Conservation (phyloP, 2,797 vertebrate species). For the Thalassophryne amazonica region DNA sequence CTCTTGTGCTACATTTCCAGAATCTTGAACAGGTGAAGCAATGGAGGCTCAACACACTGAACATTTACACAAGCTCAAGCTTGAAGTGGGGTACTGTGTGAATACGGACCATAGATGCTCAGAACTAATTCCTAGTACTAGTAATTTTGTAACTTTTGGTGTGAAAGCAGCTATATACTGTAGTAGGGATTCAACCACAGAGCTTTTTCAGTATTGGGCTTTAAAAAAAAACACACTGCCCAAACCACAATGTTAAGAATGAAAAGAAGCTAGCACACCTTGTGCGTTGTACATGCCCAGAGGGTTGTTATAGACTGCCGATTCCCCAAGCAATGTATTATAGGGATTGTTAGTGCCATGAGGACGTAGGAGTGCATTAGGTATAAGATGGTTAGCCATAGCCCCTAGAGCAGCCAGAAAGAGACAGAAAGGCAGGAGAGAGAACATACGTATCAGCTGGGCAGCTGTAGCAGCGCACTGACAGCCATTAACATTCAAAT, state of each 20-base stretch:
- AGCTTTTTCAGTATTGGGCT: conserved; percentile 22
- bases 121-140: too few species aligned
- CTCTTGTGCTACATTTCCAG: too few species aligned
- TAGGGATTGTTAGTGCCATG: conserved; percentile 99
- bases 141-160: too few species aligned
- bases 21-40: too few species aligned
- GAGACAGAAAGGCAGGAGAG: conserved; percentile 25
- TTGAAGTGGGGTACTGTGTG: too few species aligned
- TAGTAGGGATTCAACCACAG: conserved; percentile 12
- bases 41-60: too few species aligned
- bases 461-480: conserved; percentile 87
- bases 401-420: conserved; percentile 95
- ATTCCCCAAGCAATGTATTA: conserved; percentile 99
- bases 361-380: conserved; percentile 99
- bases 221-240: conserved; percentile 52
- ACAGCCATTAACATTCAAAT: conserved; percentile 83
- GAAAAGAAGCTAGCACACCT: conserved; percentile 94
- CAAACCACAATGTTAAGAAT: conserved; percentile 72
- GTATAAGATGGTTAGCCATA: conserved; percentile 99
- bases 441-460: conserved; percentile 85
- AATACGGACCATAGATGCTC: too few species aligned
- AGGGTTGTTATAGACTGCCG: conserved; percentile 99
- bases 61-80: too few species aligned
- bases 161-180: too few species aligned
- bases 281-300: conserved; percentile 99